Conservation (phyloP, 2,113 vertebrate species). For the Dipodomys merriami region DNA sequence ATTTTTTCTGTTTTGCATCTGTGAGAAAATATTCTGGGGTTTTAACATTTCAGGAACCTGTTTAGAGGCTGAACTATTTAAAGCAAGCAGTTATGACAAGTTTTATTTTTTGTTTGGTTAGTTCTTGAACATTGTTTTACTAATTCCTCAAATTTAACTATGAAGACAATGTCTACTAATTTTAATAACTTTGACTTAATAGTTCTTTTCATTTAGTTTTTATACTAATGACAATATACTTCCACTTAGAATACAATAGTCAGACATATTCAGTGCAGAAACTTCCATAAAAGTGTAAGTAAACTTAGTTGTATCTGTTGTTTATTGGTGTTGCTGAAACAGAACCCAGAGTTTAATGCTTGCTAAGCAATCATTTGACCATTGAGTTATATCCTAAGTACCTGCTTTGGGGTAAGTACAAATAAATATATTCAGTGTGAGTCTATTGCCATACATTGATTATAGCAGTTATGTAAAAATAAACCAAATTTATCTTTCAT, state of each 20-base stretch:
- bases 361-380: not conserved
- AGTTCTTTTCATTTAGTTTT: conserved; percentile 62
- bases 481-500: conserved; percentile 52
- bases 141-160: conserved; percentile 37
- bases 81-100: too few species aligned
- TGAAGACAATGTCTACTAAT: conserved; percentile 20
- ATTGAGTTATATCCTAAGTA: not conserved
- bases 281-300: conserved; percentile 27
- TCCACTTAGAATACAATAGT: conserved; percentile 30
- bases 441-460: conserved; percentile 4
- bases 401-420: conserved; percentile 30
- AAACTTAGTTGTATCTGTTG: conserved; percentile 19
- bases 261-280: conserved; percentile 18
- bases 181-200: not conserved
- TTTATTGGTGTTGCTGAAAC: not conserved
- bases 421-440: conserved; percentile 33
- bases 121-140: conserved; percentile 48
- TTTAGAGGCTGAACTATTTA: too few species aligned
- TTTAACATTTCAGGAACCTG: conserved; percentile 46
- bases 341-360: not conserved
- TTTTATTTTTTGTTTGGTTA: conserved; percentile 43
- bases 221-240: conserved; percentile 47
- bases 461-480: conserved; percentile 45
- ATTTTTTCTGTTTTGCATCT: conserved; percentile 47
- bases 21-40: not conserved